A percentile compares a stretch with the other conserved stretches of the same genome.
These are phyloP conservation scores for Arothron firmamentum DNA, from an alignment of 2,113 vertebrate genomes.

Conservation along the genomic window DNA sequence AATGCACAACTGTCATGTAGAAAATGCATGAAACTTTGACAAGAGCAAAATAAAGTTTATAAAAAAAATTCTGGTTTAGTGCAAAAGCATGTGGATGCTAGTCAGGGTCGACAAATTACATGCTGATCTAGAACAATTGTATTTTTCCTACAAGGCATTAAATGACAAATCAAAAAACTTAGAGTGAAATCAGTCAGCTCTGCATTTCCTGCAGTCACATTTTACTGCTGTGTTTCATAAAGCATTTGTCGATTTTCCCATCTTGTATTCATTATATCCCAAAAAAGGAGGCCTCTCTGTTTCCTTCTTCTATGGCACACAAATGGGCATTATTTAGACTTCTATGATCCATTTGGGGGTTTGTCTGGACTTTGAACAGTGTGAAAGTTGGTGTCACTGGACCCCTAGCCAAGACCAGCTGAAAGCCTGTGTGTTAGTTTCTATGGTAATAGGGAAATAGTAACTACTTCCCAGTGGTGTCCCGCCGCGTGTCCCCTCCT, in stretches of 20 bases:
- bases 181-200: background rate
- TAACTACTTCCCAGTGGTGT: conserved; percentile 89
- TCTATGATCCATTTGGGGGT: conserved; percentile 84
- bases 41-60: no score
- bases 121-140: background rate
- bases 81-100: no score
- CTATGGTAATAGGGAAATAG: conserved; percentile 92
- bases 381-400: conserved; percentile 83
- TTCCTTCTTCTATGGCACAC: conserved; percentile 65
- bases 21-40: no score
- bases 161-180: background rate
- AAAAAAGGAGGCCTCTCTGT: conserved; percentile 55
- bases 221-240: background rate
- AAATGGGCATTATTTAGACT: conserved; percentile 92
- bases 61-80: no score
- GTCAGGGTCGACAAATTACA: background rate
- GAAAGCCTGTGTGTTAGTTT: conserved; percentile 91
- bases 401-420: conserved; percentile 80
- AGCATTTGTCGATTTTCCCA: conserved; percentile 28
- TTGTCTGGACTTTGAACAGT: conserved; percentile 83
- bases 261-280: conserved; percentile 39
- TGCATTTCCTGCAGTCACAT: background rate
- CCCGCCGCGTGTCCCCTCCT: conserved; percentile 91
- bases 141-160: no score
- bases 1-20: background rate